Evolutionary conservation across 1,140 invertebrate species (phyloP).

Genomic region (Drosophila melanica): DNA sequence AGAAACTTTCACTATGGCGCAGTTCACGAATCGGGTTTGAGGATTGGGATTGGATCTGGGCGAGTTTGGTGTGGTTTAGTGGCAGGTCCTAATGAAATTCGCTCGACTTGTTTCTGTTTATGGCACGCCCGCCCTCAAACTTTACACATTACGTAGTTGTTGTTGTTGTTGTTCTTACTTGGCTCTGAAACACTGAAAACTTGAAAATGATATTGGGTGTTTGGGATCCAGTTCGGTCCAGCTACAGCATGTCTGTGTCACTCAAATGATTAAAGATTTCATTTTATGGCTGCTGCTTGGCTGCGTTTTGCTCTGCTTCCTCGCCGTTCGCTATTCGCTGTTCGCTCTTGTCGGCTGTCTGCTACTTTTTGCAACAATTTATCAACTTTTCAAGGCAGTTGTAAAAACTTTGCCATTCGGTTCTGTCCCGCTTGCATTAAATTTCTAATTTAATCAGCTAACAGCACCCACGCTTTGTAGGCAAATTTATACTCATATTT

Average conservation of each 20-base stretch:
- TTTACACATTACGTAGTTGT: constrained; percentile 59
- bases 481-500: constrained; percentile 49
- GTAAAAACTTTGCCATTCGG: constrained; percentile 73
- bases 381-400: constrained; percentile 74
- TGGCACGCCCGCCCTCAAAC: constrained; percentile 59
- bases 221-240: constrained; percentile 20
- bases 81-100: constrained; percentile 69
- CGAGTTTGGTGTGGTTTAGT: constrained; percentile 41
- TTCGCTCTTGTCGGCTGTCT: constrained; percentile 48
- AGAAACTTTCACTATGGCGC: not conserved
- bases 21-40: not conserved
- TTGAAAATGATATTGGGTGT: constrained; percentile 26
- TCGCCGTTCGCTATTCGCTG: constrained; percentile 13
- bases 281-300: constrained; percentile 63
- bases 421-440: constrained; percentile 57
- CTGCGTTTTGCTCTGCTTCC: constrained; percentile 18
- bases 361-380: constrained; percentile 75
- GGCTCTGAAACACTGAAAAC: constrained; percentile 16
- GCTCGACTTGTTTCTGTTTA: constrained; percentile 59
- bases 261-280: constrained; percentile 81
- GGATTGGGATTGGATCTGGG: constrained; percentile 23
- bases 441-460: constrained; percentile 80
- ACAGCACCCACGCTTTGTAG: constrained; percentile 27
- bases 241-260: constrained; percentile 62
- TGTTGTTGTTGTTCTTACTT: constrained; percentile 2